These are phyloP conservation scores for Nineta flava DNA, from an alignment of 2,888 invertebrate species.

Conservation along the genomic window DNA sequence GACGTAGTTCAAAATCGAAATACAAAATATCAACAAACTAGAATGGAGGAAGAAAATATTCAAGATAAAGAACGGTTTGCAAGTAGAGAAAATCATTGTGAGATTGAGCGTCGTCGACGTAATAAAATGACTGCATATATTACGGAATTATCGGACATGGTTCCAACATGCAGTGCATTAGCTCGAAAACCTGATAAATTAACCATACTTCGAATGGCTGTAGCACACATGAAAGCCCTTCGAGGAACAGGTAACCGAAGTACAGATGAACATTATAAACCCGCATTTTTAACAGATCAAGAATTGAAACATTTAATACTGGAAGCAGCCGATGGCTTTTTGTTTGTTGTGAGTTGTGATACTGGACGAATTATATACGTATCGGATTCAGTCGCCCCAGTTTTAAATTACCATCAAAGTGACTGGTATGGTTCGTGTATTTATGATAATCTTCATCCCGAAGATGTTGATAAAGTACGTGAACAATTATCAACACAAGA, in stretches of 20 bases:
- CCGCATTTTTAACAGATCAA: conserved; percentile 97
- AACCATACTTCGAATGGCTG: conserved; percentile 97
- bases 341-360: conserved; percentile 93
- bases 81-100: conserved; percentile 96
- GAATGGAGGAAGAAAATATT: conserved; percentile 87
- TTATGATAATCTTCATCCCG: conserved; percentile 93
- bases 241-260: conserved; percentile 95
- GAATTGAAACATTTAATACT: conserved; percentile 96
- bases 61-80: conserved; percentile 97
- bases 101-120: conserved; percentile 92
- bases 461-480: conserved; percentile 91
- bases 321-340: conserved; percentile 98
- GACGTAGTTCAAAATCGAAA: conserved; percentile 53
- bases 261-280: conserved; percentile 92
- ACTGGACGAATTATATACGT: conserved; percentile 95
- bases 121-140: conserved; percentile 99
- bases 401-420: conserved; percentile 89
- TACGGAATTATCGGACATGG: conserved; percentile 98
- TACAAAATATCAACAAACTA: conserved; percentile 31
- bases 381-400: conserved; percentile 95
- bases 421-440: conserved; percentile 97
- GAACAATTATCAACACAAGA: conserved; percentile 97
- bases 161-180: conserved; percentile 94
- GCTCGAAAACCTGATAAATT: conserved; percentile 98
- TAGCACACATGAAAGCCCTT: conserved; percentile 97